Evolutionary conservation across 1,140 invertebrate genomes (phyloP), one percentile per base, ranked within the genome.

Genomic region (Subanguina moxae): DNA sequence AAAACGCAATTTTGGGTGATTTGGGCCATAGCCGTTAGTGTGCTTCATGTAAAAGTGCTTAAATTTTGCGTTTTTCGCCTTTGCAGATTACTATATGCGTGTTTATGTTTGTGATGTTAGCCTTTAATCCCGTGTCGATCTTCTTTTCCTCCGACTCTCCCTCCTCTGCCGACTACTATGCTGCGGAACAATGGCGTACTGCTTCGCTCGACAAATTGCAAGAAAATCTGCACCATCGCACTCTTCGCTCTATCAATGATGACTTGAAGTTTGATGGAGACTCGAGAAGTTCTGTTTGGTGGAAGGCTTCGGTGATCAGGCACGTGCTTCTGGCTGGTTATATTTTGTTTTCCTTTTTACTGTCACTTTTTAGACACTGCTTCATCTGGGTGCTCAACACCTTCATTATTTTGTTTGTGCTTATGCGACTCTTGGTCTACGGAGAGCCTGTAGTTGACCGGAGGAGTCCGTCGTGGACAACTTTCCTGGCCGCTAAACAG

Each of bases 371-470:
- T 11, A 38, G 32, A 38, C 23, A 52, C 8, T 52, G 48, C 8
- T 46, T 78, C 38, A 65, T 76, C 23, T 76, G 76, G 74, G 28
- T 62, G 0, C 19, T 76, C 1, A 76, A 76, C 23, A 25, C 57
- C 15, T 17, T 78, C 11, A 68, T 76, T 43, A 76, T 76, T 30
- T 64, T 68, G 38, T 32, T 72, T 46, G 57, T 76, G 17, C 52
- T 76, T 17, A 75, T 59, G 25, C 27, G 66, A 38, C 45, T 76
- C 25, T 30, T 76, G n/a, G 68, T 76, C 1, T 76, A 65, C n/a
- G 76, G 76, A 9, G 74, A 76, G 48, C 74, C 74, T 19, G 74
- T 76, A 21, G 67, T 64, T 1, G 74, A 76, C 64, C 48, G 76
- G 8, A 59, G 62, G 30, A 70, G 61, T 17, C 59, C 67, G 0